phyloP scores from a whole-genome alignment of 2,888 invertebrate genomes.

The Leucophora obtusa region DNA sequence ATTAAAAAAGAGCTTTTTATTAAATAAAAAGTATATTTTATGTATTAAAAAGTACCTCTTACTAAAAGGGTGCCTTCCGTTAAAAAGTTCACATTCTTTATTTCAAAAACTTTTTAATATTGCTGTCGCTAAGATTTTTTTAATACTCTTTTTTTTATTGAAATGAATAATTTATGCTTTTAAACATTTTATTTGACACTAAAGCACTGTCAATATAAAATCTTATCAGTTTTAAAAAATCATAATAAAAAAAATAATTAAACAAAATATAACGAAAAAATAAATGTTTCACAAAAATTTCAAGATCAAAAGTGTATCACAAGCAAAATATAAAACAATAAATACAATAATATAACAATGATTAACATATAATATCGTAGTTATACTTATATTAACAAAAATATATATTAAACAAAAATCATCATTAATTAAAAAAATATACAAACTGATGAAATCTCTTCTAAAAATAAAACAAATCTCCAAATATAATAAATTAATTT shows the following conservation, averaged over 20 bases:
- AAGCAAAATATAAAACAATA: background rate
- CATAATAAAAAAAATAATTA: constrained; percentile 8
- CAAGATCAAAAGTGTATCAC: constrained; percentile 58
- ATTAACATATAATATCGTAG: background rate
- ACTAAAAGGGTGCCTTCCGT: too few species aligned
- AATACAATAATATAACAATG: background rate
- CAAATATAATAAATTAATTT: constrained; percentile 28
- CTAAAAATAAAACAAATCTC: background rate
- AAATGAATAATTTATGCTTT: constrained; percentile 20
- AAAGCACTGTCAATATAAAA: constrained; percentile 20
- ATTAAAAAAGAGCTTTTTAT: too few species aligned
- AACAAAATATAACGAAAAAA: constrained; percentile 10
- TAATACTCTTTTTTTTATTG: too few species aligned
- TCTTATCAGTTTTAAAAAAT: constrained; percentile 38
- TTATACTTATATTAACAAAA: background rate
- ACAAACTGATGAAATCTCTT: constrained; percentile 9
- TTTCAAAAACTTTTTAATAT: too few species aligned
- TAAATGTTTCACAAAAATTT: background rate
- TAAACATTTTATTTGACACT: constrained; percentile 19
- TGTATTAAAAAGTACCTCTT: too few species aligned
- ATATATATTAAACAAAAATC: background rate
- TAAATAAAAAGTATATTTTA: too few species aligned
- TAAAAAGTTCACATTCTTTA: too few species aligned
- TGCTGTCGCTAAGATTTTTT: too few species aligned
- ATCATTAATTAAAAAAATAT: constrained; percentile 12